phyloP scores from a whole-genome alignment of 2,888 invertebrate genomes.

The Pandemis corylana region DNA sequence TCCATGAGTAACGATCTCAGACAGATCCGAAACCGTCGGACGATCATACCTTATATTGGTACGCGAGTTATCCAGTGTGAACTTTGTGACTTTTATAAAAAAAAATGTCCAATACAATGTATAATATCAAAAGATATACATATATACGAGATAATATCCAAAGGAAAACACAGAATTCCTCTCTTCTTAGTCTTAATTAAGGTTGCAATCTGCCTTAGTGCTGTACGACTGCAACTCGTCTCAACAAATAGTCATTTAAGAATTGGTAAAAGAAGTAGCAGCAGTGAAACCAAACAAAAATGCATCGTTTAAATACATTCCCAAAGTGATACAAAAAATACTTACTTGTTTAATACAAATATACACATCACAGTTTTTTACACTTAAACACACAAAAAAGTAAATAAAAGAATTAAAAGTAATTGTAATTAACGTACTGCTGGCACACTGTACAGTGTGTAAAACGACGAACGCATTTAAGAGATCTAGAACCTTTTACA shows the following conservation, averaged over 20 bases:
- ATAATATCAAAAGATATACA: too few relatives aligned
- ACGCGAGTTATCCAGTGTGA: too few relatives aligned
- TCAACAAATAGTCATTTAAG: neutral
- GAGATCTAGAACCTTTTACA: neutral
- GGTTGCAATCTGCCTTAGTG: too few relatives aligned
- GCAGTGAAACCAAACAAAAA: neutral
- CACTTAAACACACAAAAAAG: neutral
- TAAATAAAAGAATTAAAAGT: neutral
- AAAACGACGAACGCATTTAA: neutral
- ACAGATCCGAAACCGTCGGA: too few relatives aligned
- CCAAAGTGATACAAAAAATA: conserved; percentile 2
- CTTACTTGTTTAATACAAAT: neutral
- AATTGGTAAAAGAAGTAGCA: neutral
- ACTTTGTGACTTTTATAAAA: too few relatives aligned
- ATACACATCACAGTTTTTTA: neutral
- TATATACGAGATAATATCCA: too few relatives aligned
- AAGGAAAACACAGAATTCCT: too few relatives aligned
- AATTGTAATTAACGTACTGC: neutral
- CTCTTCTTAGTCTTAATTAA: too few relatives aligned
- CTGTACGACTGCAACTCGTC: too few relatives aligned
- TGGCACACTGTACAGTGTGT: neutral
- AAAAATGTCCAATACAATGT: too few relatives aligned
- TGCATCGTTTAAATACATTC: neutral
- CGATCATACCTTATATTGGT: too few relatives aligned
- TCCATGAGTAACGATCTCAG: too few relatives aligned